Evolutionary conservation across 2,113 vertebrate genomes (phyloP).

Genomic region (Tyrannus savana): DNA sequence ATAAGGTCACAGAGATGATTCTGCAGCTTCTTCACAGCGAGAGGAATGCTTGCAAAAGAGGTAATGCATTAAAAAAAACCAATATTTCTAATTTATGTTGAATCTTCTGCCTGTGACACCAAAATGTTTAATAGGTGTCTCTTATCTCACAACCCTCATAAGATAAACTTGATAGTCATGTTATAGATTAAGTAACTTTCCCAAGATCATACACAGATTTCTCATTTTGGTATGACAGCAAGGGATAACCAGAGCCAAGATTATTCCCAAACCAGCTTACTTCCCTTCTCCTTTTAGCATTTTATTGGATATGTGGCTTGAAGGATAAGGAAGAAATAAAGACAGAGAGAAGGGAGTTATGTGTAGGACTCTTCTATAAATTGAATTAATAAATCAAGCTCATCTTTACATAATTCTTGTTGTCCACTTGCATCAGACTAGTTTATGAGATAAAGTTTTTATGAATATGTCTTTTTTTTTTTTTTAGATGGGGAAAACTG

Average conservation of each 20-base stretch:
- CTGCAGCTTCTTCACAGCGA: background rate
- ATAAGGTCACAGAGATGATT: background rate
- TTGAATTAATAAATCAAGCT: background rate
- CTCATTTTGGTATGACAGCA: constrained; percentile 14
- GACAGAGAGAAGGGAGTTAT: background rate
- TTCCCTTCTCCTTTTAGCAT: background rate
- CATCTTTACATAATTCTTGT: background rate
- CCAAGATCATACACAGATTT: background rate
- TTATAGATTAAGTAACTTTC: background rate
- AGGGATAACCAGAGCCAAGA: background rate
- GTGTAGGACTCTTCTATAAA: background rate
- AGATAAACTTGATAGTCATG: background rate
- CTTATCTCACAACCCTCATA: background rate
- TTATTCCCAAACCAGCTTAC: background rate
- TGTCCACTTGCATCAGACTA: background rate
- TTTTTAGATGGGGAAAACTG: background rate
- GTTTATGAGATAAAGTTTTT: background rate
- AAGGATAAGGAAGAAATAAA: background rate
- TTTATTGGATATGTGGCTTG: background rate
- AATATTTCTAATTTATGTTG: background rate
- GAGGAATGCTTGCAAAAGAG: background rate
- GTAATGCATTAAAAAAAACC: background rate
- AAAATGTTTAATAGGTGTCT: background rate
- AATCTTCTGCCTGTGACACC: background rate
- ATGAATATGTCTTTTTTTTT: background rate